Conservation (phyloP, 2,888 invertebrate species). For the Lepetodrilus schrolli region DNA sequence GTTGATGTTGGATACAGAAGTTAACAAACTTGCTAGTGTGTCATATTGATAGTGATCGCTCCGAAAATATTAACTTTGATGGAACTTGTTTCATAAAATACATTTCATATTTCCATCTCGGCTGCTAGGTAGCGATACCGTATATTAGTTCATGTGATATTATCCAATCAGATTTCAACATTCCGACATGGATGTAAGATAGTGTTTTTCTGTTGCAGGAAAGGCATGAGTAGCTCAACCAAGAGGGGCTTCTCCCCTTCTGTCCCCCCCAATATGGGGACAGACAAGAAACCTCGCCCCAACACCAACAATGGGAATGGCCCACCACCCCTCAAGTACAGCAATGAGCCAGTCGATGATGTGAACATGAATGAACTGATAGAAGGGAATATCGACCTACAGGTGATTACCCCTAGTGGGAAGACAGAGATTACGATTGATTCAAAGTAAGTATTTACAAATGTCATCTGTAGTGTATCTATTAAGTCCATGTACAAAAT, state of each 20-base stretch:
- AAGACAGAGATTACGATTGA: constrained; percentile 46
- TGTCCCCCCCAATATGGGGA: constrained; percentile 39
- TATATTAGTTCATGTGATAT: too few species aligned
- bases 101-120: too few species aligned
- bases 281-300: constrained; percentile 17
- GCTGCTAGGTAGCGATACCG: too few species aligned
- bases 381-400: constrained; percentile 53
- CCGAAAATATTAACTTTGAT: too few species aligned
- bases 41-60: too few species aligned
- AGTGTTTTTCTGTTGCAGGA: constrained; percentile 44
- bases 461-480: too few species aligned
- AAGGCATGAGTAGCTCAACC: constrained; percentile 58
- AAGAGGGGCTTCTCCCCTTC: constrained; percentile 51
- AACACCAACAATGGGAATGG: constrained; percentile 54
- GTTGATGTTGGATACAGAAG: too few species aligned
- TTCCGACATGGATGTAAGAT: too few species aligned
- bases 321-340: constrained; percentile 51
- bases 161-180: too few species aligned
- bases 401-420: constrained; percentile 52
- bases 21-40: too few species aligned
- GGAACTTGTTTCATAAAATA: too few species aligned
- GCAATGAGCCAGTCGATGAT: constrained; percentile 52
- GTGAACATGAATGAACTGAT: constrained; percentile 64
- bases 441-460: constrained; percentile 58
- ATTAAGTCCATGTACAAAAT: too few species aligned